Evolutionary conservation across 2,888 invertebrate genomes (phyloP).

Genomic region (Argynnis bischoffii): DNA sequence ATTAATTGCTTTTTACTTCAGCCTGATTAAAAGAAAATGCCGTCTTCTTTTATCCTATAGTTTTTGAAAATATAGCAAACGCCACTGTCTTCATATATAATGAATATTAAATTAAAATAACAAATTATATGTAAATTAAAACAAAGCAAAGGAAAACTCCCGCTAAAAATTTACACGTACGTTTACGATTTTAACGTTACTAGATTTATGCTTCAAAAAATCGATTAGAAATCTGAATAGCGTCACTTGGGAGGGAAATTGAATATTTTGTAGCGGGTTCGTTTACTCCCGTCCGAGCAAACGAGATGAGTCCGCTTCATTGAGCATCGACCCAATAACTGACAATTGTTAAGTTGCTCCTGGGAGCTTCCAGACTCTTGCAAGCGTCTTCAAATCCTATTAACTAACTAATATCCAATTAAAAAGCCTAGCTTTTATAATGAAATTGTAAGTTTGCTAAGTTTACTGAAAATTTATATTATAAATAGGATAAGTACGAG

Average conservation of each 20-base stretch:
- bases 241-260: slow-evolving; percentile 40
- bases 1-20: too few relatives aligned
- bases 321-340: slow-evolving; percentile 41
- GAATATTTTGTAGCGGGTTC: slow-evolving; percentile 44
- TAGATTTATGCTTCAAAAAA: slow-evolving; percentile 29
- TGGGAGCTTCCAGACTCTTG: slow-evolving; percentile 36
- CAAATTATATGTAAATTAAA: too few relatives aligned
- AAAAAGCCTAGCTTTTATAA: slow-evolving; percentile 12
- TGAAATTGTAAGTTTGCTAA: slow-evolving; percentile 5
- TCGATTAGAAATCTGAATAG: slow-evolving; percentile 35
- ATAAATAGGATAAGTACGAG: background rate
- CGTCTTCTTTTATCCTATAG: too few relatives aligned
- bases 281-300: slow-evolving; percentile 41
- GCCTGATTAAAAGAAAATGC: too few relatives aligned
- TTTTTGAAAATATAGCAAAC: too few relatives aligned
- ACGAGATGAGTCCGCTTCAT: slow-evolving; percentile 45
- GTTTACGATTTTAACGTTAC: slow-evolving; percentile 3
- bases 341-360: slow-evolving; percentile 41
- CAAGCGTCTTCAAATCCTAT: slow-evolving; percentile 34
- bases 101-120: too few relatives aligned
- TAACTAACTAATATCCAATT: slow-evolving; percentile 26
- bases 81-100: too few relatives aligned
- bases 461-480: slow-evolving; percentile 1
- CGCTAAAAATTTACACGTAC: too few relatives aligned
- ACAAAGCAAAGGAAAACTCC: too few relatives aligned